Conservation (phyloP, 2,113 vertebrate species). For the Brachyhypopomus gauderio region DNA sequence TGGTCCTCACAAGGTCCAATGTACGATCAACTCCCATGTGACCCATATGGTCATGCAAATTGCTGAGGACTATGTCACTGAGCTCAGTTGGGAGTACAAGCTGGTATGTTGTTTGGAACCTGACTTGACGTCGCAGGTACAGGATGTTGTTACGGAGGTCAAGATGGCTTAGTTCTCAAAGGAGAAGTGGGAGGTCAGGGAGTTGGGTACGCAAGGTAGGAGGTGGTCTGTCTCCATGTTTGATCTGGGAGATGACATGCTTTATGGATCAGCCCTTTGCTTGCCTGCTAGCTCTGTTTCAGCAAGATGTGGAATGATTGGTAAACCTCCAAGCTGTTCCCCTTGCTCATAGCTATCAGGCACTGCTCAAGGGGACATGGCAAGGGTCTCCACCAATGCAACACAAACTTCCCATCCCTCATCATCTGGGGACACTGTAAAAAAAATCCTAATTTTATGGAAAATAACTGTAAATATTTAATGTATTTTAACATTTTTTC, state of each 20-base stretch:
- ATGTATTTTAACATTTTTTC: too few species aligned
- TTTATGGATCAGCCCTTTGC: slow-evolving; percentile 26
- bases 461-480: too few species aligned
- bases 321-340: slow-evolving; percentile 1
- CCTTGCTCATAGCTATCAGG: slow-evolving; percentile 36
- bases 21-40: too few species aligned
- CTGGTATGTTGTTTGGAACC: too few species aligned
- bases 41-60: too few species aligned
- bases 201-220: neutral
- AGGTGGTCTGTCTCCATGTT: neutral
- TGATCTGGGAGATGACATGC: slow-evolving; percentile 22
- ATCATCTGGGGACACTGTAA: too few species aligned
- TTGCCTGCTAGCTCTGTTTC: neutral
- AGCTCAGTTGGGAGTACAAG: too few species aligned
- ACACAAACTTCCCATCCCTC: neutral
- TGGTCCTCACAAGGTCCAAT: too few species aligned
- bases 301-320: neutral
- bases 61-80: too few species aligned
- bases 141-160: too few species aligned
- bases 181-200: slow-evolving; percentile 10
- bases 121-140: too few species aligned
- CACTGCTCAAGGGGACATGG: neutral
- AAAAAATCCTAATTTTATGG: too few species aligned
- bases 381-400: slow-evolving; percentile 14
- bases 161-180: slow-evolving; percentile 14